phyloP scores from a whole-genome alignment of 2,113 vertebrate genomes.

The Alligator sinensis region DNA sequence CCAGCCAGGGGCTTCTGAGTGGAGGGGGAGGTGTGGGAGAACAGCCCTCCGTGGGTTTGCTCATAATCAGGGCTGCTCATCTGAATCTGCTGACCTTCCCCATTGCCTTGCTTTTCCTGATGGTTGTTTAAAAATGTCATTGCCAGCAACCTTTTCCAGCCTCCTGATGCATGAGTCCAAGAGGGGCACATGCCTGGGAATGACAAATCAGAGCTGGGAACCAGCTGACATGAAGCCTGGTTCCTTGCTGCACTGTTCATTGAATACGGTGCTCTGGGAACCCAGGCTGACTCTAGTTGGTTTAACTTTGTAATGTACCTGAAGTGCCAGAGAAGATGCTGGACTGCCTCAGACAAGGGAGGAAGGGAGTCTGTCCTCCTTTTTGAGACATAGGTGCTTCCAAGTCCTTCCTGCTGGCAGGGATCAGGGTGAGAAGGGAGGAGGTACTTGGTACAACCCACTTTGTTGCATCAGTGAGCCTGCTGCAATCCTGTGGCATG shows the following conservation, averaged over 20 bases:
- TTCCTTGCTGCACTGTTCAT: neutral
- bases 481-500: neutral
- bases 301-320: neutral
- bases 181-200: fast-evolving
- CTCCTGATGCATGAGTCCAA: neutral
- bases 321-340: too few species aligned
- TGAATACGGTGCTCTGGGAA: neutral
- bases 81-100: neutral
- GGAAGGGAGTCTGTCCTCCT: too few species aligned
- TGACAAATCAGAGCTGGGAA: neutral
- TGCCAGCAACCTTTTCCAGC: constrained; percentile 16
- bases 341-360: too few species aligned
- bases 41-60: neutral
- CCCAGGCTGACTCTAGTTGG: neutral
- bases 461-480: neutral
- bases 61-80: fast-evolving
- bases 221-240: neutral
- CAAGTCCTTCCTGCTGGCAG: neutral
- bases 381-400: neutral
- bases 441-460: neutral
- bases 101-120: neutral
- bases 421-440: neutral
- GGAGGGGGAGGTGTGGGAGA: neutral
- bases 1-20: neutral
- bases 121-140: neutral